phyloP scores from a whole-genome alignment of 2,113 vertebrate species.

The Urocolius indicus region DNA sequence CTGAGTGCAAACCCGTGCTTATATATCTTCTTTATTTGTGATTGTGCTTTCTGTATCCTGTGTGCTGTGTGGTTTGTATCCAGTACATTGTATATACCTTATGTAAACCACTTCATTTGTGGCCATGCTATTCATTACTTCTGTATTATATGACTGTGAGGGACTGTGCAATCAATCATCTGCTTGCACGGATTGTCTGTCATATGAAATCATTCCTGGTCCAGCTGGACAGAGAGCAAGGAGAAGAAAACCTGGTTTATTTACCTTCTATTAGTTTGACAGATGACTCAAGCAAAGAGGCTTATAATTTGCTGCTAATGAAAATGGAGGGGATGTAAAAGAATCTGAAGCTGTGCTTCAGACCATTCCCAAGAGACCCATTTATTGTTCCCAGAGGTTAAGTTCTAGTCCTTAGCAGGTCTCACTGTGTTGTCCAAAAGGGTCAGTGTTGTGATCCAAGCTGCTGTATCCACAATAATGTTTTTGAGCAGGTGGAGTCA shows the following conservation, averaged over 20 bases:
- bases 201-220: neutral
- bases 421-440: neutral
- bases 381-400: neutral
- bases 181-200: neutral
- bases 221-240: neutral
- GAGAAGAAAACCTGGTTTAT: neutral
- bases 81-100: neutral
- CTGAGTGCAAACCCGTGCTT: neutral
- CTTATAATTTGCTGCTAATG: neutral
- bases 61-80: accelerated
- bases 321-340: neutral
- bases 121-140: neutral
- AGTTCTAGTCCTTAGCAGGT: neutral
- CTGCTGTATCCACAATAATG: no score
- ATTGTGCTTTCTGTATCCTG: neutral
- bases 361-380: neutral
- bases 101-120: neutral
- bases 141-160: neutral
- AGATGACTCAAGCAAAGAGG: neutral
- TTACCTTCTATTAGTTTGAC: neutral
- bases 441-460: neutral
- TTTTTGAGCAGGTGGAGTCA: neutral
- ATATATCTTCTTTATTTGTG: neutral
- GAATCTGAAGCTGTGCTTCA: neutral
- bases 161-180: neutral